A percentile compares a stretch with the other conserved stretches of the same genome.
These are phyloP conservation scores for Heliconius hewitsoni DNA, from an alignment of 1,140 invertebrate species.

Conservation along the genomic window DNA sequence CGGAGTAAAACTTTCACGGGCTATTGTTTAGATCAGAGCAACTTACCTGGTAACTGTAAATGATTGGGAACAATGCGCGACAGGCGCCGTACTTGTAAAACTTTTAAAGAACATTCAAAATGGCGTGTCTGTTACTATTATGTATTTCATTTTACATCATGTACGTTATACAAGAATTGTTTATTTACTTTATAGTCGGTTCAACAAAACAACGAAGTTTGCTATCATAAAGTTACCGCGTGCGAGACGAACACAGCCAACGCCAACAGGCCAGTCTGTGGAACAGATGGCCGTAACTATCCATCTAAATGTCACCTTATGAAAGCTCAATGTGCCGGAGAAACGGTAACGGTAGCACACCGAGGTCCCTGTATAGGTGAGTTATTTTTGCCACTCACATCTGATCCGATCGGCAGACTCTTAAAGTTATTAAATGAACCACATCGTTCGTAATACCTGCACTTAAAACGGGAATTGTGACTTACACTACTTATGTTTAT, in stretches of 20 bases:
- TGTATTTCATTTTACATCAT: neutral
- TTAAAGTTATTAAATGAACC: neutral
- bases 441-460: neutral
- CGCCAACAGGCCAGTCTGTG: conserved; percentile 85
- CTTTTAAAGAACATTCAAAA: neutral
- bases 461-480: neutral
- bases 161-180: neutral
- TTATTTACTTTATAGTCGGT: conserved; percentile 39
- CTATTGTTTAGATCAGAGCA: conserved; percentile 24
- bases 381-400: conserved; percentile 30
- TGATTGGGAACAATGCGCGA: conserved; percentile 18
- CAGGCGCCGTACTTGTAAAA: conserved; percentile 5
- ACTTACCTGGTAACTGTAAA: conserved; percentile 32
- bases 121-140: neutral
- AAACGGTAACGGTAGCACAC: conserved; percentile 85
- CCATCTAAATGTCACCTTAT: conserved; percentile 88
- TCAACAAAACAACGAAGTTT: conserved; percentile 51
- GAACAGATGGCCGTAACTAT: conserved; percentile 90
- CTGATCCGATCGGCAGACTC: neutral
- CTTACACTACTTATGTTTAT: neutral
- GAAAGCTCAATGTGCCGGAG: conserved; percentile 87
- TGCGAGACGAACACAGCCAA: conserved; percentile 59
- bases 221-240: conserved; percentile 54
- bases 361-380: conserved; percentile 87
- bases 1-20: conserved; percentile 26